Evolutionary conservation across 2,888 invertebrate species (phyloP).

Genomic region (Orthosia gothica): DNA sequence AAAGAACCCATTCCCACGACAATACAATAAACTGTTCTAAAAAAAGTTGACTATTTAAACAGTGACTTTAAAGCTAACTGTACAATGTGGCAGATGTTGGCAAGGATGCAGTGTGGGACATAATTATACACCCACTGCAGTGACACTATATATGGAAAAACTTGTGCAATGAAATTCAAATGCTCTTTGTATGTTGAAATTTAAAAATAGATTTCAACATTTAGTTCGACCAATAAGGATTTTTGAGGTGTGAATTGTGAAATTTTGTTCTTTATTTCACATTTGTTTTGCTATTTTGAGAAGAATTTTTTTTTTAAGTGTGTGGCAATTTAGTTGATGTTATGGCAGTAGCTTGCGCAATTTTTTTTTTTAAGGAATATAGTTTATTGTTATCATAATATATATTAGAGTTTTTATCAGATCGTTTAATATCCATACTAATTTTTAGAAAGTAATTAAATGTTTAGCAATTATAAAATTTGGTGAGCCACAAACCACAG

Average conservation of each 20-base stretch:
- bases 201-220: slow-evolving; percentile 2
- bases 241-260: not conserved
- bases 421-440: too few species aligned
- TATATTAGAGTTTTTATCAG: too few species aligned
- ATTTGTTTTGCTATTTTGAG: not conserved
- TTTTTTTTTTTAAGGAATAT: too few species aligned
- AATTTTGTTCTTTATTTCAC: not conserved
- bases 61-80: slow-evolving; percentile 23
- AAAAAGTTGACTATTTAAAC: slow-evolving; percentile 5
- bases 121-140: slow-evolving; percentile 49
- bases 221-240: slow-evolving; percentile 13
- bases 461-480: too few species aligned
- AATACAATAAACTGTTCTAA: slow-evolving; percentile 25
- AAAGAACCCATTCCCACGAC: slow-evolving; percentile 26
- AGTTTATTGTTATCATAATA: too few species aligned
- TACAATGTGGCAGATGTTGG: slow-evolving; percentile 44
- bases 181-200: slow-evolving; percentile 19
- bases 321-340: not conserved
- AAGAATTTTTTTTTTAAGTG: not conserved
- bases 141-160: slow-evolving; percentile 32
- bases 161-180: slow-evolving; percentile 29
- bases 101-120: slow-evolving; percentile 52
- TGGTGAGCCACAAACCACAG: too few species aligned
- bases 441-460: too few species aligned
- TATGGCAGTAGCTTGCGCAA: not conserved